Evolutionary conservation across 2,797 vertebrate genomes (phyloP).

Genomic region (Huso huso): DNA sequence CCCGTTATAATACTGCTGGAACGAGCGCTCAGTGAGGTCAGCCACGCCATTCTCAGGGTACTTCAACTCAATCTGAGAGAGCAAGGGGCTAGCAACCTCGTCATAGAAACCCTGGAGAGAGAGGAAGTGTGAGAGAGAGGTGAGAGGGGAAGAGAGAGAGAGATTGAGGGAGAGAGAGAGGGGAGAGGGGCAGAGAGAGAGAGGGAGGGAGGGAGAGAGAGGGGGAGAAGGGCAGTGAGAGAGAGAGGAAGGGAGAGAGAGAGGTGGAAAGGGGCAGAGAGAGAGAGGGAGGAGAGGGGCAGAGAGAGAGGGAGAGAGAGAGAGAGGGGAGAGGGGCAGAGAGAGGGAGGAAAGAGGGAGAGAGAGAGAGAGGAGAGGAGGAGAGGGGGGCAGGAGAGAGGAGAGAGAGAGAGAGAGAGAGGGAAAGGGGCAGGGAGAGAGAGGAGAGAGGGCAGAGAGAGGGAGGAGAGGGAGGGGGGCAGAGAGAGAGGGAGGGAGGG

Average conservation of each 20-base stretch:
- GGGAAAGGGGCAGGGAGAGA: too few relatives aligned
- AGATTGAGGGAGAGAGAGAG: background rate
- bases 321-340: background rate
- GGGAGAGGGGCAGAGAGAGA: too few relatives aligned
- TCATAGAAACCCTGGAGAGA: constrained; percentile 72
- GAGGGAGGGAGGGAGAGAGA: background rate
- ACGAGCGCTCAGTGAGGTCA: constrained; percentile 62
- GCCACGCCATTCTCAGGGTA: constrained; percentile 61
- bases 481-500: background rate
- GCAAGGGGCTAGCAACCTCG: constrained; percentile 73
- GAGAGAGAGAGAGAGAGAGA: too few relatives aligned
- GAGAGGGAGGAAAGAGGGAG: background rate
- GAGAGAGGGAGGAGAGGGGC: background rate
- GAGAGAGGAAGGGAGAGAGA: too few relatives aligned
- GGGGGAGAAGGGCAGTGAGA: background rate
- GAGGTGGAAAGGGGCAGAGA: too few relatives aligned
- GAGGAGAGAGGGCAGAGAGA: too few relatives aligned
- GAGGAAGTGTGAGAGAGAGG: too few relatives aligned
- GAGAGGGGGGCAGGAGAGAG: too few relatives aligned
- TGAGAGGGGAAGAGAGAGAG: background rate
- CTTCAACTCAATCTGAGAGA: constrained; percentile 60
- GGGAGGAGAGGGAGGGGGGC: too few relatives aligned
- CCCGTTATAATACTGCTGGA: constrained; percentile 70
- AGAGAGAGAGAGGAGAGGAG: too few relatives aligned
- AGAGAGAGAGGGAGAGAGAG: background rate